Percentiles rank a stretch among this genome's conserved stretches.
phyloP scores from a whole-genome alignment of 2,797 vertebrate genomes.

The Danio aesculapii region DNA sequence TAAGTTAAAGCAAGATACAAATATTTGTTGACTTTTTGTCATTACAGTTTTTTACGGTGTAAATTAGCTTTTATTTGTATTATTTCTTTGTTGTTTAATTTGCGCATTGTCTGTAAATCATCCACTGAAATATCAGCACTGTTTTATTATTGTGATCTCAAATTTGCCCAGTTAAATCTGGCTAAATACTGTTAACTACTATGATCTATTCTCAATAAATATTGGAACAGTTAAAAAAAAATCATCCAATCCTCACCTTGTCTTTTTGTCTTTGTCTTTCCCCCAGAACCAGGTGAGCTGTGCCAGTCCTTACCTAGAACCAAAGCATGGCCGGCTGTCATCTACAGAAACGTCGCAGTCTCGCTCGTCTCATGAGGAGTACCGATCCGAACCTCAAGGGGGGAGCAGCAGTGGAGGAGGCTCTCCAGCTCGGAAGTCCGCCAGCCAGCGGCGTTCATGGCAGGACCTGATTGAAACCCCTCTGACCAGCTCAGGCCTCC shows the following conservation, averaged over 20 bases:
- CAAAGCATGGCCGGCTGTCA: conserved; percentile 92
- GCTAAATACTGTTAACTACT: too few species aligned
- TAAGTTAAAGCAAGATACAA: too few species aligned
- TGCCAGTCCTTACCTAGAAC: conserved; percentile 89
- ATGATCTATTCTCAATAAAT: too few species aligned
- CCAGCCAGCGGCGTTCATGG: conserved; percentile 96
- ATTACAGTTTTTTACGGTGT: too few species aligned
- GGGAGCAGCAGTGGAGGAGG: conserved; percentile 87
- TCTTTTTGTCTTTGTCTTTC: conserved; percentile 19
- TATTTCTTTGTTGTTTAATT: too few species aligned
- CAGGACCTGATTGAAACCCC: conserved; percentile 99
- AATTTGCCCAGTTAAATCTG: too few species aligned
- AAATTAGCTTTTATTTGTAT: too few species aligned
- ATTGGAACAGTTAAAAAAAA: too few species aligned
- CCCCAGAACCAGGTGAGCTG: conserved; percentile 84
- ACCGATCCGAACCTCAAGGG: conserved; percentile 87
- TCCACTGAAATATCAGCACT: too few species aligned
- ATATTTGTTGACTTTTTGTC: too few species aligned
- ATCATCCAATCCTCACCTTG: not conserved
- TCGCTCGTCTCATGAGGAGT: conserved; percentile 96
- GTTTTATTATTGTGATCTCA: too few species aligned
- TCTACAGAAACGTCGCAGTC: conserved; percentile 98
- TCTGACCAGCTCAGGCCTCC: conserved; percentile 93
- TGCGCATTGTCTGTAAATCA: too few species aligned
- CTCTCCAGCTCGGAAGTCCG: conserved; percentile 92